These are phyloP conservation scores for Pyxicephalus adspersus DNA, from an alignment of 2,113 vertebrate genomes.

Conservation along the genomic window DNA sequence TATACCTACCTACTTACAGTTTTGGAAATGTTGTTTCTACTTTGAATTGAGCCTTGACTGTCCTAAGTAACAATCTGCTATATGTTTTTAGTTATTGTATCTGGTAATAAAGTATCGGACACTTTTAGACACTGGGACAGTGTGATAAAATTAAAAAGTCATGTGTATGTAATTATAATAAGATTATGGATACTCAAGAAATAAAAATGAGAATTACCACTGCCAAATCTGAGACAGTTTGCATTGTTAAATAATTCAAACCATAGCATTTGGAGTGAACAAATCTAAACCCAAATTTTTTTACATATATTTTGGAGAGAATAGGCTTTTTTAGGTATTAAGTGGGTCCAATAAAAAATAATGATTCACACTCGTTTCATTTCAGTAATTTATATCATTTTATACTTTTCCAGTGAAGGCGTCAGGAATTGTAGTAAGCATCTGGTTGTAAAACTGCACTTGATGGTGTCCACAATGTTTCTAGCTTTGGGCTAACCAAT, in stretches of 20 bases:
- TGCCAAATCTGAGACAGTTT: slow-evolving; percentile 86
- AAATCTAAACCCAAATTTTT: slow-evolving; percentile 72
- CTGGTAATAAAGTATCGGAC: slow-evolving; percentile 67
- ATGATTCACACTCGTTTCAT: slow-evolving; percentile 81
- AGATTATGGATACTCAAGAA: slow-evolving; percentile 87
- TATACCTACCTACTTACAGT: too few species aligned
- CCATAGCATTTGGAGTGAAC: slow-evolving; percentile 85
- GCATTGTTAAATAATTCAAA: slow-evolving; percentile 85
- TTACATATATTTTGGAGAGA: slow-evolving; percentile 83
- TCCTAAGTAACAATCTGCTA: slow-evolving; percentile 66
- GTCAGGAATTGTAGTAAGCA: slow-evolving; percentile 79
- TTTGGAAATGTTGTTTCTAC: too few species aligned
- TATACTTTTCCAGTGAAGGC: slow-evolving; percentile 80
- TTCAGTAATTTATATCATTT: slow-evolving; percentile 83
- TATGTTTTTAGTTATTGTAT: slow-evolving; percentile 65
- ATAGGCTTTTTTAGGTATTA: slow-evolving; percentile 81
- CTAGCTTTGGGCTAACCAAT: too few species aligned
- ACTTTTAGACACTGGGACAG: slow-evolving; percentile 70
- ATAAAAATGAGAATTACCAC: slow-evolving; percentile 87
- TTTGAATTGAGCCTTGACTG: slow-evolving; percentile 62
- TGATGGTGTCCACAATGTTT: slow-evolving; percentile 65
- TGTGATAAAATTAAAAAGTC: slow-evolving; percentile 78
- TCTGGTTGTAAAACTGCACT: slow-evolving; percentile 77
- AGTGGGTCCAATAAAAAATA: slow-evolving; percentile 87
- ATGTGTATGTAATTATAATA: slow-evolving; percentile 84